Percentiles rank a stretch among this genome's conserved stretches.
These are phyloP conservation scores for Parazoanthus atlanticus DNA, from an alignment of 92 coral and sea anemone species.

Conservation along the genomic window DNA sequence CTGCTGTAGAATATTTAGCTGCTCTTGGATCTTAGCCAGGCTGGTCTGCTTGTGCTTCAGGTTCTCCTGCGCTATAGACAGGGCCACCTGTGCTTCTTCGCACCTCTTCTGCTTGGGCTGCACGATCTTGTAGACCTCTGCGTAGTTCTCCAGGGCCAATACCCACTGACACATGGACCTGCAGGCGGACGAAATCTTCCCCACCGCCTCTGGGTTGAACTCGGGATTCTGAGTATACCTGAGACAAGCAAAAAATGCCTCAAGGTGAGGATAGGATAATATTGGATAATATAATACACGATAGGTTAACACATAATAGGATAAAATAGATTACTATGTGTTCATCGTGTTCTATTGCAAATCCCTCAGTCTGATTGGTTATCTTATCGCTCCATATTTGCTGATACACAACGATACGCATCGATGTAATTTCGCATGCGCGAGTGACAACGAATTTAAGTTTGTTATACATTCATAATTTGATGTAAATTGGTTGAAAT, in stretches of 20 bases:
- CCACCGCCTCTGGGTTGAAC: slow-evolving; percentile 92
- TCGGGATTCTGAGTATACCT: slow-evolving; percentile 92
- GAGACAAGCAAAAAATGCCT: background rate
- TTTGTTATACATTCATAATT: no score
- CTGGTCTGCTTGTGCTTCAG: slow-evolving; percentile 84
- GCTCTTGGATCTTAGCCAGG: slow-evolving; percentile 84
- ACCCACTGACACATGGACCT: slow-evolving; percentile 98
- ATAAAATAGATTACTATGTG: background rate
- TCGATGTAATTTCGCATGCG: no score
- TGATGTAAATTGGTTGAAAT: no score
- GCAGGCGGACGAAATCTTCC: slow-evolving; percentile 95
- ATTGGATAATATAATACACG: background rate
- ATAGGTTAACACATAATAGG: background rate
- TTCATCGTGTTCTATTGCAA: no score
- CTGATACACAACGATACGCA: no score
- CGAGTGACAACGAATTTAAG: no score
- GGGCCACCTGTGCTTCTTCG: slow-evolving; percentile 86
- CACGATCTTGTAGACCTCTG: slow-evolving; percentile 94
- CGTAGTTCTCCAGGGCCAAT: slow-evolving; percentile 92
- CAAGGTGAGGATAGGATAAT: background rate
- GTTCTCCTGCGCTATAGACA: slow-evolving; percentile 82
- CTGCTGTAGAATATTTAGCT: slow-evolving; percentile 77
- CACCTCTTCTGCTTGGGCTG: slow-evolving; percentile 93
- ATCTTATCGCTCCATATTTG: no score
- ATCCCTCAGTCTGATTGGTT: no score